phyloP scores from a whole-genome alignment of 2,113 vertebrate species.

The Megaceryle torquata region DNA sequence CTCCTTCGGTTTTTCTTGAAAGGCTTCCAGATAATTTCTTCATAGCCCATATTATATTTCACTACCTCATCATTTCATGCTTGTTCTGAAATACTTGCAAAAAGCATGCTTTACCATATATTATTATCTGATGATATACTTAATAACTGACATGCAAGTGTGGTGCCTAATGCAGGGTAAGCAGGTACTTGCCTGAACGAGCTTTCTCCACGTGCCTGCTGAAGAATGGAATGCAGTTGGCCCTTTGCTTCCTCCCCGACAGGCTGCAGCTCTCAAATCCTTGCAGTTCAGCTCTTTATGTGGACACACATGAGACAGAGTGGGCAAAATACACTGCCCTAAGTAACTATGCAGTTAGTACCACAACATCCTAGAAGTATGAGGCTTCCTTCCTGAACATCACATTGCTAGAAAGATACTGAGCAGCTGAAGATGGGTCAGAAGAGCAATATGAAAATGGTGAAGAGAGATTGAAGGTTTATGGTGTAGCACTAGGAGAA shows the following conservation, averaged over 20 bases:
- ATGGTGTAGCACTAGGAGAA: neutral
- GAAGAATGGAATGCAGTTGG: slow-evolving; percentile 11
- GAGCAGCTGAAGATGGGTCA: neutral
- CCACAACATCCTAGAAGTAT: neutral
- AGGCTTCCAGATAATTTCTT: slow-evolving; percentile 35
- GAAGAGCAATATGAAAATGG: neutral
- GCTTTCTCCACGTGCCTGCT: neutral
- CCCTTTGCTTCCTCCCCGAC: neutral
- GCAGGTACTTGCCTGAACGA: neutral
- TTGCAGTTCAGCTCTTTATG: neutral
- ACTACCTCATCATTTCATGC: slow-evolving; percentile 3
- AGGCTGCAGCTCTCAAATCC: slow-evolving; percentile 5
- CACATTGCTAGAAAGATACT: neutral
- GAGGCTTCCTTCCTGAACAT: neutral
- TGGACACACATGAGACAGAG: neutral
- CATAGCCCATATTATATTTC: slow-evolving; percentile 20
- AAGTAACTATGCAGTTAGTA: neutral
- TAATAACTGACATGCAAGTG: slow-evolving; percentile 6
- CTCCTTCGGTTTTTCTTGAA: slow-evolving; percentile 7
- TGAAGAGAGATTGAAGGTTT: neutral
- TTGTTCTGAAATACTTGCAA: slow-evolving; percentile 40
- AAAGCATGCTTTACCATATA: neutral
- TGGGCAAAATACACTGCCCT: neutral
- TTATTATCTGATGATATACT: slow-evolving; percentile 33
- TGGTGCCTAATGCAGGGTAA: neutral